phyloP scores from a whole-genome alignment of 2,888 invertebrate genomes.

The Caradrina kadenii region DNA sequence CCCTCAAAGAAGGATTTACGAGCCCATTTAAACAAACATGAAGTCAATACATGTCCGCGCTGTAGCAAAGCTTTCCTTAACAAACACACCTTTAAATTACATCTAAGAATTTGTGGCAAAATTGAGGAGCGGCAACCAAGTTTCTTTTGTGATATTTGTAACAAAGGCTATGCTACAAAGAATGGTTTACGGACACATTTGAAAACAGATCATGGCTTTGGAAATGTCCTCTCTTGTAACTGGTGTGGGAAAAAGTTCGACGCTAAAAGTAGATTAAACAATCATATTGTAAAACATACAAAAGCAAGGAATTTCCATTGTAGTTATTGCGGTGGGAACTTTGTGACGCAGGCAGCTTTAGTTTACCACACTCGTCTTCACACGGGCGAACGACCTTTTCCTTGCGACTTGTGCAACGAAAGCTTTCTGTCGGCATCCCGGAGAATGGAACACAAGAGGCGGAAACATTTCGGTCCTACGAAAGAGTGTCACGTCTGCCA shows the following conservation, averaged over 20 bases:
- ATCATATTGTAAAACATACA: constrained; percentile 84
- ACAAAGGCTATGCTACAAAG: constrained; percentile 78
- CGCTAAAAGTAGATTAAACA: constrained; percentile 78
- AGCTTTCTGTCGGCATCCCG: constrained; percentile 82
- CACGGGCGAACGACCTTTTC: constrained; percentile 83
- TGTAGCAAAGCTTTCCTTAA: constrained; percentile 78
- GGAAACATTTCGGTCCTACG: constrained; percentile 81
- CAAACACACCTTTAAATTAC: constrained; percentile 74
- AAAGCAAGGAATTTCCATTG: constrained; percentile 81
- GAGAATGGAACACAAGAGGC: constrained; percentile 79
- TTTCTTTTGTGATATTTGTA: constrained; percentile 82
- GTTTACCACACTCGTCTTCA: constrained; percentile 82
- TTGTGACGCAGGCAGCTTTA: constrained; percentile 81
- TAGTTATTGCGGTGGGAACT: constrained; percentile 79
- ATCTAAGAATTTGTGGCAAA: constrained; percentile 77
- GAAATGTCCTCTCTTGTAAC: constrained; percentile 75
- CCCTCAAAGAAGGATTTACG: constrained; percentile 76
- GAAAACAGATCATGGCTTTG: constrained; percentile 80
- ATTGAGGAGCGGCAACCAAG: constrained; percentile 61
- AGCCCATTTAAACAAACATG: constrained; percentile 79
- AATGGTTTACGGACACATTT: constrained; percentile 78
- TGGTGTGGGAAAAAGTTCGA: constrained; percentile 84
- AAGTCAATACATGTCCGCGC: constrained; percentile 72
- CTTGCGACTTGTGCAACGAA: constrained; percentile 82
- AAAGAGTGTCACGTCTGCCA: constrained; percentile 79